phyloP scores from a whole-genome alignment of 1,140 invertebrate genomes.

The Harpegnathos saltator region DNA sequence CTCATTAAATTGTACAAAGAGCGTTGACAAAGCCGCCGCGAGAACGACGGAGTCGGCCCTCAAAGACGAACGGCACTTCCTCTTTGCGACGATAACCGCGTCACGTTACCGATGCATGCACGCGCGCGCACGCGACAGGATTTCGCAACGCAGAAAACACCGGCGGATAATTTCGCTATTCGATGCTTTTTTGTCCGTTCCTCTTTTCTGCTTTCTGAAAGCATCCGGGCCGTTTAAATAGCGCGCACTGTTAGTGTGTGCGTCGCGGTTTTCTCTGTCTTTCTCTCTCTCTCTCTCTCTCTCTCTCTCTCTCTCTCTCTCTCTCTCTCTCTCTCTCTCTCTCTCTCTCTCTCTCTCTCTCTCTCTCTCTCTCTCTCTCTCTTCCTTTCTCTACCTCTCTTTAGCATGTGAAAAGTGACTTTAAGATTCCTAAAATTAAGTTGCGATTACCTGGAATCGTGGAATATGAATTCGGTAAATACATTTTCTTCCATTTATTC shows the following conservation, averaged over 20 bases:
- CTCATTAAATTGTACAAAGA: constrained; percentile 53
- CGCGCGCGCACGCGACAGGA: constrained; percentile 6
- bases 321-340: not conserved
- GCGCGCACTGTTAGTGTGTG: not conserved
- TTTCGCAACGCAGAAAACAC: constrained; percentile 37
- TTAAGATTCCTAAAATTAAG: not conserved
- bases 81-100: constrained; percentile 53
- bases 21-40: constrained; percentile 44
- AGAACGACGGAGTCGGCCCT: constrained; percentile 28
- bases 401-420: not conserved
- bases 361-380: too few relatives aligned
- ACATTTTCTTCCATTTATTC: too few relatives aligned
- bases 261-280: not conserved
- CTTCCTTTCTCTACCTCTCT: too few relatives aligned
- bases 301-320: too few relatives aligned
- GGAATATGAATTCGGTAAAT: constrained; percentile 28
- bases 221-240: too few relatives aligned
- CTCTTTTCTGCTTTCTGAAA: not conserved
- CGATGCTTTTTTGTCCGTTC: constrained; percentile 12
- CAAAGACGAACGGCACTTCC: constrained; percentile 48
- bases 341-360: not conserved
- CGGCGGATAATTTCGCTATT: not conserved
- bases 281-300: too few relatives aligned
- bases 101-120: constrained; percentile 34
- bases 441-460: not conserved